Evolutionary conservation across 2,113 vertebrate genomes (phyloP).

Genomic region (Pollimyrus isidori): DNA sequence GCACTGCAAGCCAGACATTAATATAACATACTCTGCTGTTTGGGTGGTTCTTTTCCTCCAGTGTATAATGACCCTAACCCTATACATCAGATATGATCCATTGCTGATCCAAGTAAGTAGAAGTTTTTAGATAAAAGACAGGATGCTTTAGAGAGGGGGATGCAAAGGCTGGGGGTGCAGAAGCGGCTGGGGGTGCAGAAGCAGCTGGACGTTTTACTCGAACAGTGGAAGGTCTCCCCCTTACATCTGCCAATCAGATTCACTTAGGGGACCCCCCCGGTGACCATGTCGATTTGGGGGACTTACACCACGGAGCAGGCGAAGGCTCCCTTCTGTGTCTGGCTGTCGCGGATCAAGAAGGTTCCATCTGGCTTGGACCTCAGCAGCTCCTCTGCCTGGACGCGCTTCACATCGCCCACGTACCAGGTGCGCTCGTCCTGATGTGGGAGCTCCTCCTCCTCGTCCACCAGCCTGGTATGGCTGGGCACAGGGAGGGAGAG

Average conservation of each 20-base stretch:
- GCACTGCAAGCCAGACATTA: background rate
- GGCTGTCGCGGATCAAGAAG: constrained; percentile 72
- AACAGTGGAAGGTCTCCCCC: background rate
- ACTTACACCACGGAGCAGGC: constrained; percentile 74
- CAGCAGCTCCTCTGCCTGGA: constrained; percentile 70
- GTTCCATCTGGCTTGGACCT: constrained; percentile 61
- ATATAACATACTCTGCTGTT: background rate
- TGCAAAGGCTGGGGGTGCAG: too few relatives aligned
- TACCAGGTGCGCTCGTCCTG: constrained; percentile 71
- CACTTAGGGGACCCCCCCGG: background rate
- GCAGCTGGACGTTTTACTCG: background rate
- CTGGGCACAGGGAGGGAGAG: constrained; percentile 34
- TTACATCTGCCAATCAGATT: background rate
- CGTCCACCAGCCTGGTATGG: constrained; percentile 67
- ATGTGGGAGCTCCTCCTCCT: constrained; percentile 67
- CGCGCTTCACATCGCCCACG: constrained; percentile 70
- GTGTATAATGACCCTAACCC: background rate
- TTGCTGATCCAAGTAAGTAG: background rate
- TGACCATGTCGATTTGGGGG: background rate
- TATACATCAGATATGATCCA: background rate
- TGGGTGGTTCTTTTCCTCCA: background rate
- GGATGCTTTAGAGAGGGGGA: background rate
- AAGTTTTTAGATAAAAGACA: background rate
- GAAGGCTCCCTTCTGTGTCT: constrained; percentile 67
- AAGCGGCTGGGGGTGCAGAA: too few relatives aligned